Conservation (phyloP, 35 echinoderm and acorn worm genomes). For the Patiria miniata region DNA sequence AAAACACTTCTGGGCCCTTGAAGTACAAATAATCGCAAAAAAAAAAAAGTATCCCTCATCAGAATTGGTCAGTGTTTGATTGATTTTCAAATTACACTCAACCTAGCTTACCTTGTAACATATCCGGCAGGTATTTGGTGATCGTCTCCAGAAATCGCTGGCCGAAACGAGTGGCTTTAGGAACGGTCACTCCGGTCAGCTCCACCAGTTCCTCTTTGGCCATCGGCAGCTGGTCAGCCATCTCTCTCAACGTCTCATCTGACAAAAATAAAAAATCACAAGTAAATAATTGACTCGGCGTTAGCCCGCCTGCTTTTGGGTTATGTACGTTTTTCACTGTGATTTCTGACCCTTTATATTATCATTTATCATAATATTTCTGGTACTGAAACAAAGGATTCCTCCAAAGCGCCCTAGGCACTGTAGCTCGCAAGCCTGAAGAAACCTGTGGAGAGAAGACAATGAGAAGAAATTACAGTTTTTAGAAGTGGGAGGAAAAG, state of each 20-base stretch:
- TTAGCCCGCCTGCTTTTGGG: not conserved
- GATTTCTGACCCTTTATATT: not conserved
- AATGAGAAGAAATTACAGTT: too few species aligned
- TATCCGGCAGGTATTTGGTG: slow-evolving; percentile 56
- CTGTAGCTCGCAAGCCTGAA: too few species aligned
- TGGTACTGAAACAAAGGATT: too few species aligned
- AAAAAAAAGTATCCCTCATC: too few species aligned
- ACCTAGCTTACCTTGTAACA: slow-evolving; percentile 42
- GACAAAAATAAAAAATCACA: slow-evolving; percentile 19
- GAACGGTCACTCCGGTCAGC: slow-evolving; percentile 83
- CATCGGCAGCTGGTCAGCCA: slow-evolving; percentile 70
- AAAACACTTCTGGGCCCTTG: too few species aligned
- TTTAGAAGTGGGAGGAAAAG: too few species aligned
- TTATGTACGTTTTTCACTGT: too few species aligned
- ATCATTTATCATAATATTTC: not conserved
- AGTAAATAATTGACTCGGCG: not conserved
- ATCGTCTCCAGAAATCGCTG: slow-evolving; percentile 76
- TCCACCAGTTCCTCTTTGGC: slow-evolving; percentile 77
- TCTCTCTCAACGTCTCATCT: slow-evolving; percentile 78
- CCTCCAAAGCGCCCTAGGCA: too few species aligned
- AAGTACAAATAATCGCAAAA: too few species aligned
- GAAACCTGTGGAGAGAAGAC: too few species aligned
- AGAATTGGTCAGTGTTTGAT: too few species aligned
- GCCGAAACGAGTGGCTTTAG: slow-evolving; percentile 75
- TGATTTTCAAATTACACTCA: too few species aligned